Evolutionary conservation across 2,113 vertebrate genomes (phyloP), one percentile per base, ranked within the genome.

Genomic region (Triplophysa tibetana): DNA sequence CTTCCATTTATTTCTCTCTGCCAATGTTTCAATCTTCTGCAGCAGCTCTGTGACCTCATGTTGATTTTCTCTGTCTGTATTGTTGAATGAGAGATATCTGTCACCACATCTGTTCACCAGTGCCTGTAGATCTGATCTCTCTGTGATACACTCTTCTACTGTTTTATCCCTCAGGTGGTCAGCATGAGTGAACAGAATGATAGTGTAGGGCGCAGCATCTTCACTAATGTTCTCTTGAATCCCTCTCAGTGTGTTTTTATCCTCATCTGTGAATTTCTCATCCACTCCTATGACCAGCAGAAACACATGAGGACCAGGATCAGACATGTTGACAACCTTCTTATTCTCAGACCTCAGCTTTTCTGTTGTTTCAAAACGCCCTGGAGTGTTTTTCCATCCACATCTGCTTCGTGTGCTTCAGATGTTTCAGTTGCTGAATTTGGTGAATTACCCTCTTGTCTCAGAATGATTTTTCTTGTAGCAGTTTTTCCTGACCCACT

Each of bases 391-490:
- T 11, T 82, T 0, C 50, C 80, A 0, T 61, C 2, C 63, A 83
- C 75, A 0, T 0, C 1, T 2, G 14, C 17, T 1, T 70, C 43
- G 8, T 8, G 29, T 29, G 11, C 82, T 0, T 69, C 54, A 24
- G 88, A 90, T 0, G 1, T n/a, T 0, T 0, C 0, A 0, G 88
- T 88, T 19, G 82, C 54, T 0, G 0, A 29, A 29, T 29, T 29
- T 29, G 29, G 29, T 29, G 29, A 29, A 4, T 29, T 4, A 4
- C 29, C 3, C 3, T 29, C 4, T 29, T 29, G 3, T 29, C 84
- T 81, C 66, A 90, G 79, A 64, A 91, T 88, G 64, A 85, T 87
- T 85, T 91, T 87, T 77, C 60, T 29, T 29, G 0, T 0, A 29
- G 29, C 87, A n/a, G 77, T 70, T 41, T 78, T 78, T n/a, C 52